Conservation (phyloP, 2,888 invertebrate species). For the Eretmocerus hayati region DNA sequence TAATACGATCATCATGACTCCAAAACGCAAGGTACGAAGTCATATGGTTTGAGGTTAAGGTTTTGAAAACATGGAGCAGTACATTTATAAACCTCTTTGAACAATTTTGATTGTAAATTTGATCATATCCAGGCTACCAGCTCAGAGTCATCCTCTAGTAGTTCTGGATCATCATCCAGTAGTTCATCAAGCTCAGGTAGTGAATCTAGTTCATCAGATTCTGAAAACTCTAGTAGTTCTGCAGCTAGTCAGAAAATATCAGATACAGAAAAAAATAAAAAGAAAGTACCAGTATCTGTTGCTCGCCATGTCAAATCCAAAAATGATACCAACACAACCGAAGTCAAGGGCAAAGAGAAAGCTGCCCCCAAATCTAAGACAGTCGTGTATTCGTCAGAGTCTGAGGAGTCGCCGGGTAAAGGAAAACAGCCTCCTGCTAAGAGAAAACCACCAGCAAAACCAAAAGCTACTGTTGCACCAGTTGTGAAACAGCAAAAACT, state of each 20-base stretch:
- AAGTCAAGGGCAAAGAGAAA: slow-evolving; percentile 40
- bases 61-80: slow-evolving; percentile 13
- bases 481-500: slow-evolving; percentile 50
- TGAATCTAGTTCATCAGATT: slow-evolving; percentile 43
- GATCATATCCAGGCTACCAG: slow-evolving; percentile 37
- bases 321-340: slow-evolving; percentile 30
- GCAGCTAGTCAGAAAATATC: slow-evolving; percentile 41
- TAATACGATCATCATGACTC: slow-evolving; percentile 38
- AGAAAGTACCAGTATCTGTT: slow-evolving; percentile 26
- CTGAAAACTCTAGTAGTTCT: slow-evolving; percentile 43
- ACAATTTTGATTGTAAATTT: neutral
- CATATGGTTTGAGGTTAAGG: slow-evolving; percentile 15
- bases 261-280: slow-evolving; percentile 37
- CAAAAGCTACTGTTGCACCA: slow-evolving; percentile 58
- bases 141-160: slow-evolving; percentile 42
- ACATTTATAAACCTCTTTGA: neutral
- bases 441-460: slow-evolving; percentile 54
- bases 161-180: slow-evolving; percentile 42
- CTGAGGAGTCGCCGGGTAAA: slow-evolving; percentile 40
- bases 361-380: slow-evolving; percentile 31
- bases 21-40: slow-evolving; percentile 40
- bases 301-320: slow-evolving; percentile 39
- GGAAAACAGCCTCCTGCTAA: slow-evolving; percentile 42
- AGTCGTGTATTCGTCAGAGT: slow-evolving; percentile 41
- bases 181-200: slow-evolving; percentile 44